phyloP scores from a whole-genome alignment of 2,888 invertebrate species.

The Bugulina stolonifera region DNA sequence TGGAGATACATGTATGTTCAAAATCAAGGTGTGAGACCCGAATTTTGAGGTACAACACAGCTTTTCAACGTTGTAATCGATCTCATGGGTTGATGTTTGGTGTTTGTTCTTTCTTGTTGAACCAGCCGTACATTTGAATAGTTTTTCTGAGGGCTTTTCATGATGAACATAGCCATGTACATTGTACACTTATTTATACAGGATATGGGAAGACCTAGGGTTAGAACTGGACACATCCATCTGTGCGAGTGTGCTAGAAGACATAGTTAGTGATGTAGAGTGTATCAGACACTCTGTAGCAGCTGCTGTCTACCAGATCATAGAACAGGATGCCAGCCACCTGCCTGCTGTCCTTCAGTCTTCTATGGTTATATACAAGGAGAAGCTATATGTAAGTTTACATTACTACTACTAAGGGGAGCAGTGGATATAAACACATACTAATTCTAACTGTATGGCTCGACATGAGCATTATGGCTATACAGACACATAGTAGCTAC shows the following conservation, averaged over 20 bases:
- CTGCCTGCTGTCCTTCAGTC: conserved; percentile 60
- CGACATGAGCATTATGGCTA: too few species aligned
- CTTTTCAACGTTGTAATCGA: too few species aligned
- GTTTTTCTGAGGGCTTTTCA: background rate
- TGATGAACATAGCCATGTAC: background rate
- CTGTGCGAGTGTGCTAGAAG: conserved; percentile 37
- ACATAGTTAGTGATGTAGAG: conserved; percentile 70
- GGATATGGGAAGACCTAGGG: conserved; percentile 39
- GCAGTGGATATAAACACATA: too few species aligned
- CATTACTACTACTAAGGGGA: too few species aligned
- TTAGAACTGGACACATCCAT: conserved; percentile 40
- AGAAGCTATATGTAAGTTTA: conserved; percentile 64
- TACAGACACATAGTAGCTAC: too few species aligned
- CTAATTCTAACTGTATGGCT: too few species aligned
- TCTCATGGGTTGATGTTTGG: too few species aligned
- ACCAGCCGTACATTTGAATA: background rate
- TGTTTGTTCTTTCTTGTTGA: background rate
- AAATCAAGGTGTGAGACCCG: too few species aligned
- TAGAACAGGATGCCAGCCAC: conserved; percentile 54
- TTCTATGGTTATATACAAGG: conserved; percentile 68
- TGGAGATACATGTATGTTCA: too few species aligned
- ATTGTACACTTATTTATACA: conserved; percentile 29
- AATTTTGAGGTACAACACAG: too few species aligned
- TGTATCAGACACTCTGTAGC: conserved; percentile 79
- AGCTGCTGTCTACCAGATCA: conserved; percentile 63